Evolutionary conservation across 2,888 invertebrate genomes (phyloP).

Genomic region (Corbicula japonica): DNA sequence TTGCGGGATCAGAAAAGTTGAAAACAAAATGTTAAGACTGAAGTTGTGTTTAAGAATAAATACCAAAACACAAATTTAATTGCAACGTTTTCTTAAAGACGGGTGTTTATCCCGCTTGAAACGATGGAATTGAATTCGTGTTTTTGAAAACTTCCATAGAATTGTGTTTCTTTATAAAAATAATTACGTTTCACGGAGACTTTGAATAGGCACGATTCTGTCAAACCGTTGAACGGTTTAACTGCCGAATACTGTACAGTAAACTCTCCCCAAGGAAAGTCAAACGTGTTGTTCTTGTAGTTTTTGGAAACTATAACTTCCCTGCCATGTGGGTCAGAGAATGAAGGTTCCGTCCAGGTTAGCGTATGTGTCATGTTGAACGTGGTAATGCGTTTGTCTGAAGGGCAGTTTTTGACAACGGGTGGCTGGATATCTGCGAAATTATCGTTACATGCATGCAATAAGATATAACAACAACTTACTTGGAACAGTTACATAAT

Average conservation of each 20-base stretch:
- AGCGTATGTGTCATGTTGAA: slow-evolving; percentile 19
- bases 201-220: slow-evolving; percentile 23
- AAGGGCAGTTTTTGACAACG: slow-evolving; percentile 19
- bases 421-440: slow-evolving; percentile 59
- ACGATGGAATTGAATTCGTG: too few species aligned
- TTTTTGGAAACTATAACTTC: slow-evolving; percentile 29
- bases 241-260: slow-evolving; percentile 41
- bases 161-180: too few species aligned
- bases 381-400: slow-evolving; percentile 6
- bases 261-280: slow-evolving; percentile 56
- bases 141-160: too few species aligned
- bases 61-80: too few species aligned
- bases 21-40: too few species aligned
- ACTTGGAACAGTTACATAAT: too few species aligned
- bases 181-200: slow-evolving; percentile 24
- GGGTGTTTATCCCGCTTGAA: too few species aligned
- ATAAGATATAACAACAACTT: too few species aligned
- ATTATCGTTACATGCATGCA: too few species aligned
- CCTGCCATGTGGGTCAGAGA: slow-evolving; percentile 43
- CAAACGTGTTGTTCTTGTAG: slow-evolving; percentile 19
- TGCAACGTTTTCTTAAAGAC: too few species aligned
- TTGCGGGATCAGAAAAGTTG: too few species aligned
- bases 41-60: too few species aligned
- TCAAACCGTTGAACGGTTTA: slow-evolving; percentile 40
- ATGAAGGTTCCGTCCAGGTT: slow-evolving; percentile 34